Evolutionary conservation across 1,140 invertebrate genomes (phyloP).

Genomic region (Chionoecetes opilio): DNA sequence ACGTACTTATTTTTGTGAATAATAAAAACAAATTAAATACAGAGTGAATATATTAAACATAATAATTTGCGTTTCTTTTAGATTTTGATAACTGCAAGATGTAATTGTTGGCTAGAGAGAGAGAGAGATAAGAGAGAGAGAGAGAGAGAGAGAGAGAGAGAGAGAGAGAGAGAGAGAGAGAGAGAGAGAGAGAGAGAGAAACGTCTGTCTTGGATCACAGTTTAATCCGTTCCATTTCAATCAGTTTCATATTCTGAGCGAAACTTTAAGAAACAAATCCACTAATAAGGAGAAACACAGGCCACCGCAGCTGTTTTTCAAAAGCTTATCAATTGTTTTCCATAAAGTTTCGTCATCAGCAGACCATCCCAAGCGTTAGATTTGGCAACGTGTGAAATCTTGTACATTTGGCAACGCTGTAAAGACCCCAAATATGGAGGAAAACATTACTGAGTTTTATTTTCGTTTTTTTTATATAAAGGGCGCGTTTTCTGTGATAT

Average conservation of each 20-base stretch:
- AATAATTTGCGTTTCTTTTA: too few species aligned
- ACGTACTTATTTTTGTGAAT: too few species aligned
- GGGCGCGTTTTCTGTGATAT: constrained; percentile 7
- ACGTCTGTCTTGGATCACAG: not conserved
- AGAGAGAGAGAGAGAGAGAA: too few species aligned
- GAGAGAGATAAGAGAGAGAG: too few species aligned
- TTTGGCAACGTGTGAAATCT: not conserved
- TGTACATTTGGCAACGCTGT: not conserved
- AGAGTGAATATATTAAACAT: too few species aligned
- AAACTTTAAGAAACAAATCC: not conserved
- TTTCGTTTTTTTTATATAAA: not conserved
- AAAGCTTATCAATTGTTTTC: not conserved
- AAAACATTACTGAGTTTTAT: not conserved
- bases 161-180: too few species aligned
- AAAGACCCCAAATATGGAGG: not conserved
- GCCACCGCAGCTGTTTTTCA: not conserved
- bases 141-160: too few species aligned
- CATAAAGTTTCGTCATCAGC: not conserved
- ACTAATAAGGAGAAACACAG: not conserved
- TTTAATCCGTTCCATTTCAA: not conserved
- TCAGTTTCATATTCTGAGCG: not conserved
- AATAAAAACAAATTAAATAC: too few species aligned
- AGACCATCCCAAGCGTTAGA: not conserved
- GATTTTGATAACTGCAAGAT: too few species aligned
- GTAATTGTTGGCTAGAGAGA: too few species aligned